These are phyloP conservation scores for Carcina quercana DNA, from an alignment of 2,888 invertebrate species.

Conservation along the genomic window DNA sequence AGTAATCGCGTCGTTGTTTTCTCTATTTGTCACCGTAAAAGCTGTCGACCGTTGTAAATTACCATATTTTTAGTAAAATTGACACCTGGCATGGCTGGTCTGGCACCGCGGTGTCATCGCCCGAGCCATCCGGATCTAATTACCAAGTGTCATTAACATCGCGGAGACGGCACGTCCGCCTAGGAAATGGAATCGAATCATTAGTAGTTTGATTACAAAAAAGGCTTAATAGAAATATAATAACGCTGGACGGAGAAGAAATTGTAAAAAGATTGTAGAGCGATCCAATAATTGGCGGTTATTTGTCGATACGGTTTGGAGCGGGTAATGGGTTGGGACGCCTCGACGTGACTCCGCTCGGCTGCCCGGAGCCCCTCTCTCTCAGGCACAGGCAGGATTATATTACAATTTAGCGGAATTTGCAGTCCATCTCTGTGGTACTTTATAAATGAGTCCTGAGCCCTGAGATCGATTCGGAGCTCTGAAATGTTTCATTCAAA, in stretches of 20 bases:
- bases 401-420: conserved; percentile 51
- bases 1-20: too few species aligned
- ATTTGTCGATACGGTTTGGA: conserved; percentile 74
- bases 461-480: too few species aligned
- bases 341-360: conserved; percentile 60
- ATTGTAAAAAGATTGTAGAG: conserved; percentile 75
- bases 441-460: not conserved
- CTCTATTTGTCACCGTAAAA: conserved; percentile 30
- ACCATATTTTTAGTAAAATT: conserved; percentile 68
- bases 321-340: conserved; percentile 67
- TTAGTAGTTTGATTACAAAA: conserved; percentile 75
- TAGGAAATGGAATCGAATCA: conserved; percentile 75
- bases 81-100: conserved; percentile 65
- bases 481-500: too few species aligned
- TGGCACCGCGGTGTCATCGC: conserved; percentile 62
- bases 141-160: conserved; percentile 70
- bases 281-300: conserved; percentile 74
- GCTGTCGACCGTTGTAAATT: conserved; percentile 49
- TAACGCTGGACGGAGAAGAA: conserved; percentile 69
- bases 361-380: conserved; percentile 22
- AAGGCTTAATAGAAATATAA: conserved; percentile 75
- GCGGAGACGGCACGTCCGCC: conserved; percentile 70
- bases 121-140: conserved; percentile 74
- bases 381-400: conserved; percentile 22
- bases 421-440: conserved; percentile 30